Evolutionary conservation across 2,888 invertebrate species (phyloP).

Genomic region (Drosophila kambysellisi): DNA sequence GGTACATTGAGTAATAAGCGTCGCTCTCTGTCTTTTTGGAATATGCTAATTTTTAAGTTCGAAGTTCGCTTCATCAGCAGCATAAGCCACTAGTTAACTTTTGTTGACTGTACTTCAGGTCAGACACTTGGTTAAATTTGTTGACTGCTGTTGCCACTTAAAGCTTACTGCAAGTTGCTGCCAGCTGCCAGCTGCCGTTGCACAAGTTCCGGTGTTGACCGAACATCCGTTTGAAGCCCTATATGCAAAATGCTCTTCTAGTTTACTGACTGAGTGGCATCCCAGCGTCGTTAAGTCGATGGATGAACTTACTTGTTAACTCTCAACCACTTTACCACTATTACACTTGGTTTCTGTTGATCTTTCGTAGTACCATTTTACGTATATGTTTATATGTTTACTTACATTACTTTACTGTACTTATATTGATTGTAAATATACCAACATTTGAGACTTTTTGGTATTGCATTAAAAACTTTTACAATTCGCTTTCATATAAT

Average conservation of each 20-base stretch:
- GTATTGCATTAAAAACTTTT: conserved; percentile 22
- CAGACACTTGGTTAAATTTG: neutral
- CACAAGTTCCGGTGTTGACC: conserved; percentile 46
- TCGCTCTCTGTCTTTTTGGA: neutral
- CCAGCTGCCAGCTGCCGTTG: conserved; percentile 20
- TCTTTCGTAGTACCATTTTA: conserved; percentile 6
- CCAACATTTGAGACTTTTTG: conserved; percentile 7
- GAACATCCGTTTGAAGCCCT: conserved; percentile 39
- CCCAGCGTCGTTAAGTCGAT: conserved; percentile 17
- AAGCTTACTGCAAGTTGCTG: conserved; percentile 7
- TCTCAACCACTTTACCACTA: neutral
- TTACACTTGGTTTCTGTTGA: conserved; percentile 22
- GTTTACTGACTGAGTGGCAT: neutral
- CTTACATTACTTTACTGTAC: neutral
- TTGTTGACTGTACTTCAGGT: conserved; percentile 26
- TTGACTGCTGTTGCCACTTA: conserved; percentile 11
- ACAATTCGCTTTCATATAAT: neutral
- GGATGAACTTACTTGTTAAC: conserved; percentile 24
- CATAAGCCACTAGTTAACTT: conserved; percentile 19
- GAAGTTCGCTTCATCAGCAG: conserved; percentile 29
- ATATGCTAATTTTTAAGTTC: conserved; percentile 7
- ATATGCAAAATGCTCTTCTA: neutral
- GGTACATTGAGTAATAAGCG: conserved; percentile 9
- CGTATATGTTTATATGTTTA: neutral
- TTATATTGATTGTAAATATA: conserved; percentile 11